Evolutionary conservation across 2,113 vertebrate species (phyloP).

Genomic region (Charina bottae): DNA sequence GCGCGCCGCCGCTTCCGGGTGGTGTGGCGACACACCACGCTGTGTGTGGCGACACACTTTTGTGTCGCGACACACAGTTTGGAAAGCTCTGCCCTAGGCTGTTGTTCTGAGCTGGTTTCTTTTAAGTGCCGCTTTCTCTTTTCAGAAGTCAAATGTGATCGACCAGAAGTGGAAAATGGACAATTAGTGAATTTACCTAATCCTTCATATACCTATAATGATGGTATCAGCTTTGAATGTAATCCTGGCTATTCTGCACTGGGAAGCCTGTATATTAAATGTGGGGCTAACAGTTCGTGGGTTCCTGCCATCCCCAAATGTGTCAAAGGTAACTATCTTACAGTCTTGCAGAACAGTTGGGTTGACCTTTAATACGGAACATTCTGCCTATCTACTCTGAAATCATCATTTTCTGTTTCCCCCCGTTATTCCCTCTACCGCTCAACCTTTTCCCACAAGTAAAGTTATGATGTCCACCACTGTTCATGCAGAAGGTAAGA

Average conservation of each 20-base stretch:
- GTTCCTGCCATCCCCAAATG: neutral
- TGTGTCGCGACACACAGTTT: no score
- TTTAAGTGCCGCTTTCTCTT: neutral
- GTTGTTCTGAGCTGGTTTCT: neutral
- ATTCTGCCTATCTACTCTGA: neutral
- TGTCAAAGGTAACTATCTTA: neutral
- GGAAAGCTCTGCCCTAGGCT: no score
- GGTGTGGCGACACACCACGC: no score
- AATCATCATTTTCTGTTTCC: neutral
- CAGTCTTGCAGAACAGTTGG: neutral
- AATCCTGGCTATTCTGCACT: neutral
- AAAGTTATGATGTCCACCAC: neutral
- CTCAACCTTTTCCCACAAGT: neutral
- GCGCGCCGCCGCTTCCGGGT: no score
- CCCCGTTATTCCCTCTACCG: no score
- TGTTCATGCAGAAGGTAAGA: neutral
- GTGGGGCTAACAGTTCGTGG: neutral
- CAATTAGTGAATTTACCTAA: neutral
- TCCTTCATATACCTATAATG: neutral
- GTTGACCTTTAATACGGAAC: neutral
- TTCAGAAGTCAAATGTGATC: neutral
- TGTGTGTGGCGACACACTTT: no score
- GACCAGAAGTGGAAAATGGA: neutral
- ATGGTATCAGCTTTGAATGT: neutral
- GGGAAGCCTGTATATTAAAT: neutral